Percentiles rank a stretch among this genome's conserved stretches.
Evolutionary conservation across 2,888 invertebrate species (phyloP).

Genomic region (Epirrita christyi): DNA sequence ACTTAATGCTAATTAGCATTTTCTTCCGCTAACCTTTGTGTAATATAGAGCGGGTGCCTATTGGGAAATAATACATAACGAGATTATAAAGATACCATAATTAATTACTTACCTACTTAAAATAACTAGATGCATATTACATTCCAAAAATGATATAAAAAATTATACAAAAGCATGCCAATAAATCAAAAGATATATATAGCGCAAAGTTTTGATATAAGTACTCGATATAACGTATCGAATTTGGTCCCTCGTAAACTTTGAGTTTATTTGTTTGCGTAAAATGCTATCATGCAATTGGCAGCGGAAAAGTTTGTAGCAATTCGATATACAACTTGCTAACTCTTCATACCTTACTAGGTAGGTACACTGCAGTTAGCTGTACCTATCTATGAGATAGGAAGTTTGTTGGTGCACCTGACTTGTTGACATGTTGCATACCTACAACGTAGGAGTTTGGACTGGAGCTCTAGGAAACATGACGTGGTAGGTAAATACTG

Average conservation of each 20-base stretch:
- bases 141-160: no score
- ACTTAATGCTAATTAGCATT: no score
- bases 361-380: slow-evolving; percentile 5
- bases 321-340: slow-evolving; percentile 5
- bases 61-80: no score
- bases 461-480: not conserved
- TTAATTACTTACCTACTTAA: no score
- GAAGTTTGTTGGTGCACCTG: slow-evolving; percentile 16
- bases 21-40: no score
- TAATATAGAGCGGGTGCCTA: no score
- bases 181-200: not conserved
- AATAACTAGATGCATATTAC: no score
- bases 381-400: not conserved
- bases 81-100: no score
- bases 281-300: slow-evolving; percentile 12
- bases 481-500: not conserved
- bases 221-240: slow-evolving; percentile 2
- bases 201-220: not conserved
- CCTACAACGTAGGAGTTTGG: slow-evolving; percentile 13
- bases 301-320: slow-evolving; percentile 15
- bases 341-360: not conserved
- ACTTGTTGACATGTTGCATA: slow-evolving; percentile 20
- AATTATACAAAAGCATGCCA: not conserved
- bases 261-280: slow-evolving; percentile 4
- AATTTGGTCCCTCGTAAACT: slow-evolving; percentile 12